Evolutionary conservation across 2,113 vertebrate species (phyloP).

Genomic region (Halichoerus grypus): DNA sequence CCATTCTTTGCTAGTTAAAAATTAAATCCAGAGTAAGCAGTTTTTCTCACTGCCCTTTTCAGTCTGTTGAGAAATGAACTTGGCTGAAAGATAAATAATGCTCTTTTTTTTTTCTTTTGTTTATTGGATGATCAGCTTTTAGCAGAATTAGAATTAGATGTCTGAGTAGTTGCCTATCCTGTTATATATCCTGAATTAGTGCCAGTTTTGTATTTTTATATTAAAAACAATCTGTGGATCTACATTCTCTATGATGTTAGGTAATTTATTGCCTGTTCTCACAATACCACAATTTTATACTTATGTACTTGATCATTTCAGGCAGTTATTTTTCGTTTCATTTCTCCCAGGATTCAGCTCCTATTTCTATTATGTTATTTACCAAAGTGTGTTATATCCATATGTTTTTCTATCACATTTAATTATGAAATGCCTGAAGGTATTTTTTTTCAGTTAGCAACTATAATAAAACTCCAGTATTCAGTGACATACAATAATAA

Average conservation of each 20-base stretch:
- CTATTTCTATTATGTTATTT: not conserved
- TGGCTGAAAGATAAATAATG: slow-evolving; percentile 48
- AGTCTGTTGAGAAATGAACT: slow-evolving; percentile 41
- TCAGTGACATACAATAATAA: not conserved
- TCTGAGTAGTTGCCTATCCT: slow-evolving; percentile 12
- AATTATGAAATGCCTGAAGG: not conserved
- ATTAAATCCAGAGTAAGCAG: slow-evolving; percentile 42
- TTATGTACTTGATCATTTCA: slow-evolving; percentile 9
- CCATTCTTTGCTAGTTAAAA: slow-evolving; percentile 25
- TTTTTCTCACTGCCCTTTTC: slow-evolving; percentile 38
- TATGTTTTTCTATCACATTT: not conserved
- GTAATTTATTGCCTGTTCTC: slow-evolving; percentile 35
- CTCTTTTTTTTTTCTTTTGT: slow-evolving; percentile 11
- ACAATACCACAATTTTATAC: slow-evolving; percentile 1
- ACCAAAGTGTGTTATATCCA: not conserved
- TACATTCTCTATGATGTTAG: not conserved
- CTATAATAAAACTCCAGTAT: not conserved
- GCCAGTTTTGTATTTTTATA: slow-evolving; percentile 56
- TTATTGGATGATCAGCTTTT: slow-evolving; percentile 58
- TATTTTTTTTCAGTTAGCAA: not conserved
- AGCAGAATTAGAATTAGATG: slow-evolving; percentile 66
- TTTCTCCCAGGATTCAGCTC: not conserved
- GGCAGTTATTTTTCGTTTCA: not conserved
- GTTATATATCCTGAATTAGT: slow-evolving; percentile 48
- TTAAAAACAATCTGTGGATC: slow-evolving; percentile 1